phyloP scores from a whole-genome alignment of 2,797 vertebrate species.

The Gallinago nigripennis region DNA sequence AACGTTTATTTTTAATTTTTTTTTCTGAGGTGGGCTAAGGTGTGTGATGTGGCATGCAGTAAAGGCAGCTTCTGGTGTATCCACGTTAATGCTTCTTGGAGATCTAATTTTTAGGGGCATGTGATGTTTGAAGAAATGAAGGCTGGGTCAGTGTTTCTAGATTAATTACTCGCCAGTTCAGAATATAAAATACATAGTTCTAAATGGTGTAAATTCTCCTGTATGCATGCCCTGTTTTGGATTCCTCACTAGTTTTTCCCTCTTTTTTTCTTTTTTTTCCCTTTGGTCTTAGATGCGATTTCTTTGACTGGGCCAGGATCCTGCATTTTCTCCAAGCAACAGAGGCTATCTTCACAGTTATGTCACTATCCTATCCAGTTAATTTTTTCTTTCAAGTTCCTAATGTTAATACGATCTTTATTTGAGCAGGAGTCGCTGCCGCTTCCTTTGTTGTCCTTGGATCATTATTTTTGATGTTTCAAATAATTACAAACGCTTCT shows the following conservation, averaged over 20 bases:
- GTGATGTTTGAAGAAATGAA: background rate
- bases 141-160: background rate
- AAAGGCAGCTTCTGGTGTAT: background rate
- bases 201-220: background rate
- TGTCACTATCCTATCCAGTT: background rate
- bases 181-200: background rate
- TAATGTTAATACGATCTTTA: background rate
- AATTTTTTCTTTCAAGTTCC: background rate
- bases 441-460: background rate
- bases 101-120: background rate
- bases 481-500: background rate
- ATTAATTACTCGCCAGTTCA: background rate
- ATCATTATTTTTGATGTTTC: background rate
- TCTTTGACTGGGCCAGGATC: background rate
- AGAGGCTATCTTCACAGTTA: background rate
- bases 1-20: accelerated
- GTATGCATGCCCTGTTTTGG: background rate
- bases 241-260: background rate
- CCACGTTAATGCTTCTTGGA: background rate
- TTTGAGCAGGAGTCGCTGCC: background rate
- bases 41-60: background rate
- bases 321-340: background rate
- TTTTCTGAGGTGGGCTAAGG: background rate
- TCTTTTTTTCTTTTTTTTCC: background rate
- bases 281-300: background rate